phyloP scores from a whole-genome alignment of 2,888 invertebrate species.

The Heterodera filipjevi region DNA sequence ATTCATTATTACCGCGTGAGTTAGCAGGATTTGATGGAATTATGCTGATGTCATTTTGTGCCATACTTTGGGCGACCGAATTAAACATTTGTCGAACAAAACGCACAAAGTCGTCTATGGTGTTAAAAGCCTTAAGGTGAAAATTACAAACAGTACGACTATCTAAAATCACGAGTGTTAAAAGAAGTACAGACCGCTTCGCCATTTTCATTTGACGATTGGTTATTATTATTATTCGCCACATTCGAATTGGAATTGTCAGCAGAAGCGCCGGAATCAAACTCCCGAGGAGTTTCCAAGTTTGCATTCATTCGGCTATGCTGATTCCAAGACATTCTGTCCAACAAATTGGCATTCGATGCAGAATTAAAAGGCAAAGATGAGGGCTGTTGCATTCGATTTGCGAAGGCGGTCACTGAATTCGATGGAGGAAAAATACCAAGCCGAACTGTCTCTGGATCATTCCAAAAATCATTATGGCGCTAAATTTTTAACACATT shows the following conservation, averaged over 20 bases:
- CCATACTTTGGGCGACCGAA: conserved; percentile 19
- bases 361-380: neutral
- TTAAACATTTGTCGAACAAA: conserved; percentile 26
- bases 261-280: neutral
- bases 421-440: conserved; percentile 23
- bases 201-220: conserved; percentile 14
- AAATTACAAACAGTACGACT: neutral
- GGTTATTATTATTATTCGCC: too few species aligned
- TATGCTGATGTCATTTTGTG: conserved; percentile 17
- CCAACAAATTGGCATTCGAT: neutral
- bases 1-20: neutral
- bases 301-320: neutral
- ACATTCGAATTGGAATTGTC: neutral
- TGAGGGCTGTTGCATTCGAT: neutral
- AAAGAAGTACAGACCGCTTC: conserved; percentile 9
- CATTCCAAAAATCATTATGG: conserved; percentile 35
- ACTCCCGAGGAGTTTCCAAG: neutral
- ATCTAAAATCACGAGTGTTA: too few species aligned
- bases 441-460: conserved; percentile 30
- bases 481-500: conserved; percentile 18
- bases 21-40: neutral
- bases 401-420: neutral
- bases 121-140: conserved; percentile 17
- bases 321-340: neutral
- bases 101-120: conserved; percentile 10